Evolutionary conservation across 1,140 invertebrate genomes (phyloP).

Genomic region (Mactra quadrangularis): DNA sequence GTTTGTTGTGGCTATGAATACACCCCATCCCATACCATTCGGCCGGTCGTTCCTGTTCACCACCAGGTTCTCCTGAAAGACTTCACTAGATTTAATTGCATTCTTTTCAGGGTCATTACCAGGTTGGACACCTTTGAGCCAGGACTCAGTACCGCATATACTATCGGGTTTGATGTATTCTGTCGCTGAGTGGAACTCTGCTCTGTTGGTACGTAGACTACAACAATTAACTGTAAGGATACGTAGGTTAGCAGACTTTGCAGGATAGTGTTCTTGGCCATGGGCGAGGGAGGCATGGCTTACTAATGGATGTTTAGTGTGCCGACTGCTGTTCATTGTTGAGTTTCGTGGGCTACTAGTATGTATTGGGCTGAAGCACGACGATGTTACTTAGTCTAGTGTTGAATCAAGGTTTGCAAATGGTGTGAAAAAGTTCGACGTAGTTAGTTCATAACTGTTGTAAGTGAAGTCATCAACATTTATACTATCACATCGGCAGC

Average conservation of each 20-base stretch:
- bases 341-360: neutral
- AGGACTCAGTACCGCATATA: conserved; percentile 33
- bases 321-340: neutral
- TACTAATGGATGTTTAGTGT: too few relatives aligned
- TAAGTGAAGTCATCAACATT: conserved; percentile 17
- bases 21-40: conserved; percentile 15
- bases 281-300: neutral
- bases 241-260: neutral
- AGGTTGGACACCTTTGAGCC: conserved; percentile 37
- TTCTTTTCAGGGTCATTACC: conserved; percentile 45
- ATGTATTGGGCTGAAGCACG: conserved; percentile 26
- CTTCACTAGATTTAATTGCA: conserved; percentile 35
- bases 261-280: too few relatives aligned
- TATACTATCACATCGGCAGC: conserved; percentile 8
- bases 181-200: conserved; percentile 8
- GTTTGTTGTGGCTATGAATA: conserved; percentile 15
- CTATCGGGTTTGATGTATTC: conserved; percentile 30
- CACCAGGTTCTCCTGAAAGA: conserved; percentile 22
- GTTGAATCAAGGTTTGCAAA: neutral
- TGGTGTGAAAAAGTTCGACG: neutral
- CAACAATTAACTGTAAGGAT: conserved; percentile 32
- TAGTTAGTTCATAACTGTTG: conserved; percentile 13
- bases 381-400: neutral
- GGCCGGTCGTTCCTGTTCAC: conserved; percentile 33
- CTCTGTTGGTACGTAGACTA: conserved; percentile 17